Percentiles rank a stretch among this genome's conserved stretches.
Evolutionary conservation across 2,113 vertebrate species (phyloP).

Genomic region (Malurus elegans): DNA sequence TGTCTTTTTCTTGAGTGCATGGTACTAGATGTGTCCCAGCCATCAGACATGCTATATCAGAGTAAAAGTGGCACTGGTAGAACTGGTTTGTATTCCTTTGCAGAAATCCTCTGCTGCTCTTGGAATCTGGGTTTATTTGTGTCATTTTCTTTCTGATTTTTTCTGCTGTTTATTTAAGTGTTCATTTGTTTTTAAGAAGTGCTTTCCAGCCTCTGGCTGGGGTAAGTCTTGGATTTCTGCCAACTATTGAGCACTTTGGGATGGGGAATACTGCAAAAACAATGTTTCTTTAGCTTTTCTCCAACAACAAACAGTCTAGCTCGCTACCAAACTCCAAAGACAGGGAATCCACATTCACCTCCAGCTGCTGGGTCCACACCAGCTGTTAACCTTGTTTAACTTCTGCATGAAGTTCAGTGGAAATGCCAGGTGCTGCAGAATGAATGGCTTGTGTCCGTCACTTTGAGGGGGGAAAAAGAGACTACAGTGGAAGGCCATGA

Average conservation of each 20-base stretch:
- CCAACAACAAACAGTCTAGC: neutral
- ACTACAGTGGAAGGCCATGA: neutral
- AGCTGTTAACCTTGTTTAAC: neutral
- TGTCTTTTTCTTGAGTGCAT: neutral
- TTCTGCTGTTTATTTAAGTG: slow-evolving; percentile 6
- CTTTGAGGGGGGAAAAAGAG: neutral
- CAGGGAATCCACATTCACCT: neutral
- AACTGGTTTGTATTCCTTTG: neutral
- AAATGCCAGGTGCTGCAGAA: neutral
- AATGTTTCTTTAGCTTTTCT: neutral
- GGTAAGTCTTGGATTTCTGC: neutral
- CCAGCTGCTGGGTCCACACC: neutral
- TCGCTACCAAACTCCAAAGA: neutral
- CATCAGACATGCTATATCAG: neutral
- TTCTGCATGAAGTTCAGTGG: neutral
- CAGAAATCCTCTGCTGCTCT: neutral
- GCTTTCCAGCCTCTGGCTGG: neutral
- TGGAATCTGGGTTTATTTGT: neutral
- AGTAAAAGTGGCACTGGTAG: neutral
- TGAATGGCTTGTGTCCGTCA: neutral
- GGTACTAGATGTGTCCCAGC: neutral
- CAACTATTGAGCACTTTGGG: fast-evolving
- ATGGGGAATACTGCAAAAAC: neutral
- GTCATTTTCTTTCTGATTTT: neutral
- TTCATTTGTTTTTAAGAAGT: neutral